Evolutionary conservation across 2,888 invertebrate species (phyloP).

Genomic region (Adelphocoris suturalis): DNA sequence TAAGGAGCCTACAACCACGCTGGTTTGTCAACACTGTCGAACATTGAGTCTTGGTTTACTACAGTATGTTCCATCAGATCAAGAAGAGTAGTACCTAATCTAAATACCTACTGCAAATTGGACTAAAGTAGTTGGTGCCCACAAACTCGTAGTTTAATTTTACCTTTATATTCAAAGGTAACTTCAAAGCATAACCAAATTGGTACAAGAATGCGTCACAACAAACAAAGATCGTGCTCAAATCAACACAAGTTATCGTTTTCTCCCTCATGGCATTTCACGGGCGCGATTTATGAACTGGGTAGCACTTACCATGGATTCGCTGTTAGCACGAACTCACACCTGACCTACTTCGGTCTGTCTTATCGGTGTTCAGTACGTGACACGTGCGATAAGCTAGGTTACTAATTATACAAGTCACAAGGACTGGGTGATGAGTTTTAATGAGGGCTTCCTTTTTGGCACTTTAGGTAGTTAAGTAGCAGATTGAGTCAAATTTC

Average conservation of each 20-base stretch:
- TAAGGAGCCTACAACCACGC: no score
- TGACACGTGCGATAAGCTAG: background rate
- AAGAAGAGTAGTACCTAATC: no score
- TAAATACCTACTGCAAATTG: no score
- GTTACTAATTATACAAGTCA: background rate
- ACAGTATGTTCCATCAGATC: no score
- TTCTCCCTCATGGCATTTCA: slow-evolving; percentile 35
- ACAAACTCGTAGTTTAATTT: no score
- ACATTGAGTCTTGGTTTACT: no score
- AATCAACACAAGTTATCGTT: background rate
- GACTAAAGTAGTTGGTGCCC: no score
- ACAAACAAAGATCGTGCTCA: background rate
- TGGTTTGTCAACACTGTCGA: no score
- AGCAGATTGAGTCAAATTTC: background rate
- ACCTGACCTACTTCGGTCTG: background rate
- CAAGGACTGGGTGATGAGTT: background rate
- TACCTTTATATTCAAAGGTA: background rate
- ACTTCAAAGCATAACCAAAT: background rate
- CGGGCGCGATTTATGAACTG: background rate
- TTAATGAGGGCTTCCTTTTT: background rate
- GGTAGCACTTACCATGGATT: background rate
- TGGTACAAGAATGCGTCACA: slow-evolving; percentile 18
- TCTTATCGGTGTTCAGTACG: background rate
- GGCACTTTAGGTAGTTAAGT: background rate
- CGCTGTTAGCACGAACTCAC: background rate